Conservation (phyloP, 2,888 invertebrate genomes). For the Camptogramma bilineatum region DNA sequence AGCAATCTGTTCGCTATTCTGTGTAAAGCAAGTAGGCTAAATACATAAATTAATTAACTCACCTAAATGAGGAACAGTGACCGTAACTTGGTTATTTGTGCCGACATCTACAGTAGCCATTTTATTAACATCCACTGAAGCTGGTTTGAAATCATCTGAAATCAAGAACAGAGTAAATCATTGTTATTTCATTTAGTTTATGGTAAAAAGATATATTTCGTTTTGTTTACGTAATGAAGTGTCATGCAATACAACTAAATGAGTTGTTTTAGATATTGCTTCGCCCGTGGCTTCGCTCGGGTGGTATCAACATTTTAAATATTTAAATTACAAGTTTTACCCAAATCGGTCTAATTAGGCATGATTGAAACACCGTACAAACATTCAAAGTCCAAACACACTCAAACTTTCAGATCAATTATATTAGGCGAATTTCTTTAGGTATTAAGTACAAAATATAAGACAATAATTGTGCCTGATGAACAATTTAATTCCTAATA, state of each 20-base stretch:
- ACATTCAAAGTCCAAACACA: no score
- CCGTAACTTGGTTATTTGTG: constrained; percentile 95
- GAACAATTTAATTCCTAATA: no score
- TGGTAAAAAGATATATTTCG: not conserved
- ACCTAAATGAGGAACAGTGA: constrained; percentile 96
- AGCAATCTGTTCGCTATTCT: constrained; percentile 10
- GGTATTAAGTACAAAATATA: no score
- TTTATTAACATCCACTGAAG: constrained; percentile 97
- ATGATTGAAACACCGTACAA: no score
- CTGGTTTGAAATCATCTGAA: constrained; percentile 99
- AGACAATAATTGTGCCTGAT: no score
- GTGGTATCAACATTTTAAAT: no score
- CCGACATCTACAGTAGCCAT: constrained; percentile 96
- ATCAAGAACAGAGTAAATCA: constrained; percentile 42
- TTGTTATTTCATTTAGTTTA: not conserved
- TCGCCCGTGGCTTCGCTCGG: no score
- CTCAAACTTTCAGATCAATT: no score
- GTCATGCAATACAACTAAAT: not conserved
- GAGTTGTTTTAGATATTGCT: no score
- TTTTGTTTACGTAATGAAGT: not conserved
- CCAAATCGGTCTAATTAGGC: no score
- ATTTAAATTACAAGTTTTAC: no score
- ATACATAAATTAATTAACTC: constrained; percentile 50
- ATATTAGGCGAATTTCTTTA: no score
- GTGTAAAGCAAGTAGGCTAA: constrained; percentile 21